Evolutionary conservation across 2,797 vertebrate genomes (phyloP), one percentile per base, ranked within the genome.

Genomic region (Peromyscus nudipes): DNA sequence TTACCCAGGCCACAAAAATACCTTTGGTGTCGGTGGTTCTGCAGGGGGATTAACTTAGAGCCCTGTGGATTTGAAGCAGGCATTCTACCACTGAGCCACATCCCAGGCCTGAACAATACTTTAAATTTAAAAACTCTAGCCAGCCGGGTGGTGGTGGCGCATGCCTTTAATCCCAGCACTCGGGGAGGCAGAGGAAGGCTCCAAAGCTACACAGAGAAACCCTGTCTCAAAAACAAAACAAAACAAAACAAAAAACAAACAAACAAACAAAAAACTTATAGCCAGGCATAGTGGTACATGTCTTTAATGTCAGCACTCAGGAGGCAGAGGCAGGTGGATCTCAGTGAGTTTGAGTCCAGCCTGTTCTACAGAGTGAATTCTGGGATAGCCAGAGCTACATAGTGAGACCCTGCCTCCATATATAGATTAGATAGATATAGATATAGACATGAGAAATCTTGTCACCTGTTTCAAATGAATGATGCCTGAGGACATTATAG

Each of bases 81-180:
- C 10, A 34, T 49, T 49, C 29, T 49, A 85, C 29, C 16, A 34
- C 29, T 23, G 82, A 84, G 17, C 29, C 29, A 64, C 43, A 62
- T 31, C 8, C 40, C 17, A 21, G 43, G 6, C 17, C 77, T 17
- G 19, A 65, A 60, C 29, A 84, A 46, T 64, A 46, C 62, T 43
- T 17, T 5, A 82, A 62, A 37, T 62, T 16, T 62, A 82, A 60
- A 37, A 12, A 80, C 52, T 55, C 52, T 55, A 17, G 29, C 16
- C 31, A 46, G 46, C 2, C 29, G 49, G 12, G 12, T 2, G 49
- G 19, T 19, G 46, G 46, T 37, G 43, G 6, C 1, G 0, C 34
- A 29, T 4, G 14, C 9, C 46, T 27, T 16, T 71, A 55, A 71
- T 71, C n/a, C 23, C 65, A 86, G 46, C 3, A 69, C 65, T 55